phyloP scores from a whole-genome alignment of 2,797 vertebrate genomes.

The Enteromius unitaeniatus region DNA sequence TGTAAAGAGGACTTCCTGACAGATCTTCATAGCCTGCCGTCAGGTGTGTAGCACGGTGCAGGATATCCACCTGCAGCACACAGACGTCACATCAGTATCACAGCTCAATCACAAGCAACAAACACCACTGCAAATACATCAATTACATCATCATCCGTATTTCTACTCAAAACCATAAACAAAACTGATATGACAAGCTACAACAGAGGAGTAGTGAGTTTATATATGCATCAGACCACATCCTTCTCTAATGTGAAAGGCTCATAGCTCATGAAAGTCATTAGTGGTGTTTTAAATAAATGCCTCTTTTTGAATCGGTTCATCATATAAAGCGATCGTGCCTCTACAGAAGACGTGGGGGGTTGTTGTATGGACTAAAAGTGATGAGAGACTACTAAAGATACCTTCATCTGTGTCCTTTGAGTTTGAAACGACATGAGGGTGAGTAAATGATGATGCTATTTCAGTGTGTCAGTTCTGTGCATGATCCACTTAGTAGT shows the following conservation, averaged over 20 bases:
- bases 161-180: too few species aligned
- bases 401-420: neutral
- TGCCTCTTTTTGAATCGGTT: neutral
- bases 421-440: neutral
- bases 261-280: neutral
- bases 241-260: neutral
- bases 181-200: neutral
- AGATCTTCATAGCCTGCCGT: constrained; percentile 87
- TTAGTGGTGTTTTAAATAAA: neutral
- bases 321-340: neutral
- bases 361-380: neutral
- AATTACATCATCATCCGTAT: too few species aligned
- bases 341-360: neutral
- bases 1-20: constrained; percentile 83
- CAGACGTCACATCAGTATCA: neutral
- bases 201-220: neutral
- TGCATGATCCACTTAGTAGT: neutral
- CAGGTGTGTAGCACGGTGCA: constrained; percentile 91
- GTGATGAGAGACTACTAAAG: neutral
- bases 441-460: neutral
- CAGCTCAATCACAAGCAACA: neutral
- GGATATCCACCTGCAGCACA: constrained; percentile 86
- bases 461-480: neutral
- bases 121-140: neutral
- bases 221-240: neutral